These are phyloP conservation scores for Euura saliciscinereae DNA, from an alignment of 1,140 invertebrate species.

Conservation along the genomic window DNA sequence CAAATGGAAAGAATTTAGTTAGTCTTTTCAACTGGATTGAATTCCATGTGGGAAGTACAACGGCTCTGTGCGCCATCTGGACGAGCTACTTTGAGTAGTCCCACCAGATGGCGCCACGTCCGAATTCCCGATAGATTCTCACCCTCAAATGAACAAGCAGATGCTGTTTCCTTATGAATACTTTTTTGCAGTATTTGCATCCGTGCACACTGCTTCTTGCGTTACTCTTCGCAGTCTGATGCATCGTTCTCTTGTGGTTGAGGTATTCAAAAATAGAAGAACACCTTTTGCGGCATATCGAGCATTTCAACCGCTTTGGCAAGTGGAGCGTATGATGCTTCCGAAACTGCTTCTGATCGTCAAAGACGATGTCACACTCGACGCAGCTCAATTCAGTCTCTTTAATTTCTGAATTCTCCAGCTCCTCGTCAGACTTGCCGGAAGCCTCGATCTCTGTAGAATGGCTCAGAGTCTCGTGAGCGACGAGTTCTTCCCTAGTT, in stretches of 20 bases:
- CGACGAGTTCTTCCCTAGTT: constrained; percentile 24
- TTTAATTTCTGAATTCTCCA: constrained; percentile 9
- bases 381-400: constrained; percentile 19
- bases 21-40: background rate
- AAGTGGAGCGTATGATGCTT: constrained; percentile 34
- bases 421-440: constrained; percentile 8
- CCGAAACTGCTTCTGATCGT: constrained; percentile 28
- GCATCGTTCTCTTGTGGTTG: constrained; percentile 31
- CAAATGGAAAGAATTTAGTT: constrained; percentile 15
- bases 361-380: constrained; percentile 32
- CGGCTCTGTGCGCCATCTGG: too few relatives aligned
- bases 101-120: too few relatives aligned
- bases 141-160: constrained; percentile 36
- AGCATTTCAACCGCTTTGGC: constrained; percentile 28
- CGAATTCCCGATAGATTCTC: background rate
- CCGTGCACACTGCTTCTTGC: constrained; percentile 34
- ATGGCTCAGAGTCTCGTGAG: constrained; percentile 28
- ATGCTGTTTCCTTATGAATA: constrained; percentile 34
- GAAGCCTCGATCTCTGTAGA: constrained; percentile 23
- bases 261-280: constrained; percentile 36
- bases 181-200: constrained; percentile 36
- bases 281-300: constrained; percentile 30
- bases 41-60: background rate
- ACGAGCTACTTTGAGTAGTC: too few relatives aligned
- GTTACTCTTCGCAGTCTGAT: constrained; percentile 34